Evolutionary conservation across 1,140 invertebrate genomes (phyloP), one percentile per base, ranked within the genome.

Genomic region (Cotesia glomerata): DNA sequence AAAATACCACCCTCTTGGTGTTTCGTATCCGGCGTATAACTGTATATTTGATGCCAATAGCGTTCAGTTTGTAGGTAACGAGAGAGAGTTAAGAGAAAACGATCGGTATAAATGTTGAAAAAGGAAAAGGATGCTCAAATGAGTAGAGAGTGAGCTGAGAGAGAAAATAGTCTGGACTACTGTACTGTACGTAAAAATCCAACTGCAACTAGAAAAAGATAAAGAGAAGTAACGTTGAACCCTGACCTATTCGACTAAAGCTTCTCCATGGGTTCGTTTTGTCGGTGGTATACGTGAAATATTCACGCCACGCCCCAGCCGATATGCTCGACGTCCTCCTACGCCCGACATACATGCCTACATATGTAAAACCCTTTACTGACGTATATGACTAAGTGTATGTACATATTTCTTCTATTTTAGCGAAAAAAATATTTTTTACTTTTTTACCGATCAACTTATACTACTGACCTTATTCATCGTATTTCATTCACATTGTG

Each of bases 231-330:
- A 71, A 69, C 39, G 64, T 69, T 76, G 72, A 76, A 73, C 72
- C 72, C 74, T 75, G 74, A 75, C 74, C 74, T 75, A 73, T 71
- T 69, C 72, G 16, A 61, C 68, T 71, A 73, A 76, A 76, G 56
- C 58, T 39, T 68, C 62, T 14, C 26, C 36, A 59, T 56, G 58
- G 69, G 65, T 73, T 74, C 72, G 64, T 73, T 76, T 71, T 69
- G 64, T 69, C 59, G 56, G 75, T 73, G 61, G 62, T 72, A 45
- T 72, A 72, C 72, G 70, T 74, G 51, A 74, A 75, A 74, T 74
- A 75, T 77, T 74, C 71, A 77, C 61, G 62, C 35, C 58, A 39
- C 56, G 61, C 70, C 54, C 68, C 45, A 54, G 9, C 54, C 68
- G 39, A 68, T 71, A 71, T 49, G 74, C 54, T 54, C n/a, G 45